Evolutionary conservation across 2,113 vertebrate genomes (phyloP).

Genomic region (Neolamprologus falcicula): DNA sequence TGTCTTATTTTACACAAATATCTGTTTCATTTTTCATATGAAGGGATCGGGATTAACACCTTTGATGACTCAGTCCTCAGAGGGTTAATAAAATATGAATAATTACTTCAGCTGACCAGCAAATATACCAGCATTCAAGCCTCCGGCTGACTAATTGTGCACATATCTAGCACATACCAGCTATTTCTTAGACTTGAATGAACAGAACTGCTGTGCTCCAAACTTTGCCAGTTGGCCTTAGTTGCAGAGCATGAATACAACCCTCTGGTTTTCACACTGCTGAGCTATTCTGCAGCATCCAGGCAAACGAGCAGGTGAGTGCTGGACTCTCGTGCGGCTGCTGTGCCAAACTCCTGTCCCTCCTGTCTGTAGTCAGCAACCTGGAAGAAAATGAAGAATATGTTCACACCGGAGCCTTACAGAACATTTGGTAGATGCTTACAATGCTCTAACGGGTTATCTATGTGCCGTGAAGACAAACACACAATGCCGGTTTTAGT

Average conservation of each 20-base stretch:
- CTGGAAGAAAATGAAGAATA: constrained; percentile 24
- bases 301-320: neutral
- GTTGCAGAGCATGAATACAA: neutral
- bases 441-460: neutral
- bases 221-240: constrained; percentile 15
- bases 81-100: neutral
- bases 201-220: neutral
- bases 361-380: neutral
- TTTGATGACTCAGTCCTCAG: neutral
- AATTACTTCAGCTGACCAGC: neutral
- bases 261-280: constrained; percentile 14
- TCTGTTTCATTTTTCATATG: neutral
- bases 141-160: neutral
- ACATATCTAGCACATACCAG: neutral
- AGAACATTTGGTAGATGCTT: neutral
- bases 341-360: constrained; percentile 3
- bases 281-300: neutral
- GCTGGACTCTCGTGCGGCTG: neutral
- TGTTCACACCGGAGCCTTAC: neutral
- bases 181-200: neutral
- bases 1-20: neutral
- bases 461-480: neutral
- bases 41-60: neutral
- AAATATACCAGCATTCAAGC: neutral
- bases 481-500: neutral